A percentile compares a stretch with the other conserved stretches of the same genome.
phyloP scores from a whole-genome alignment of 2,113 vertebrate genomes.

The Mormyrus iriodes region DNA sequence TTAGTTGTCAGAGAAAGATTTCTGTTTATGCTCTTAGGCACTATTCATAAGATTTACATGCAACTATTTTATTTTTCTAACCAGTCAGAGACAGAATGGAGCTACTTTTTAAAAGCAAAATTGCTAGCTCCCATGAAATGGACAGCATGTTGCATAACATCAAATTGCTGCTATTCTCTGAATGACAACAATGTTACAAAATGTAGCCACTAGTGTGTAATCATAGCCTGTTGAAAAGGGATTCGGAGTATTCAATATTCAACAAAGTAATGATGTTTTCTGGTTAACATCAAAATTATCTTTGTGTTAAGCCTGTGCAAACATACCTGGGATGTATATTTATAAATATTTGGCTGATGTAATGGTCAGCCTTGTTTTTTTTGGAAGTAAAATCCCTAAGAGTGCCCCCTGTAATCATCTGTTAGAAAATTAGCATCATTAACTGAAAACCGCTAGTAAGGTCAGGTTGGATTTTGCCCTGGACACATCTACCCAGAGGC shows the following conservation, averaged over 20 bases:
- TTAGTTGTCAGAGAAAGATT: not conserved
- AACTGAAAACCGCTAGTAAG: not conserved
- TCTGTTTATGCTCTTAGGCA: not conserved
- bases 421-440: not conserved
- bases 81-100: not conserved
- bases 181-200: not conserved
- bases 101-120: not conserved
- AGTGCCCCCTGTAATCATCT: not conserved
- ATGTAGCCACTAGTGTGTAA: not conserved
- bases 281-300: not conserved
- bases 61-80: not conserved
- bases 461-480: not conserved
- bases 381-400: not conserved
- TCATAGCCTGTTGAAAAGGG: not conserved
- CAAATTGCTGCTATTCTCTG: not conserved
- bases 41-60: not conserved
- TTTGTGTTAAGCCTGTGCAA: not conserved
- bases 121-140: not conserved
- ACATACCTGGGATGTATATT: not conserved
- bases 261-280: not conserved
- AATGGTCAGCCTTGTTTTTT: not conserved
- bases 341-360: not conserved
- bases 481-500: not conserved
- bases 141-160: not conserved
- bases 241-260: not conserved